These are phyloP conservation scores for Atrina japonica DNA, from an alignment of 2,888 invertebrate species.

Conservation along the genomic window DNA sequence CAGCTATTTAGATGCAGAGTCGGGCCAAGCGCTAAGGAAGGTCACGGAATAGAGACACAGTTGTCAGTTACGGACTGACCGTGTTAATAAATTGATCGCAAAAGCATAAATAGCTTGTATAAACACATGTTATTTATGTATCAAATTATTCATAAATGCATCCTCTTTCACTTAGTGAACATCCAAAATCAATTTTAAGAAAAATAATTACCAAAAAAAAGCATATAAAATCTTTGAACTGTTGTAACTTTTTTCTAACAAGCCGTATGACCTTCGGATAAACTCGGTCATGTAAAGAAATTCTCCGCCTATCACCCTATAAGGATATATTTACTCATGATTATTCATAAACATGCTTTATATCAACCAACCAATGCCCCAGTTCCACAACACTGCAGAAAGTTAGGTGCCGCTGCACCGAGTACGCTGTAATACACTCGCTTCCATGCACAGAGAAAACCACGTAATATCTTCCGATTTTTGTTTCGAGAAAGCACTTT, in stretches of 20 bases:
- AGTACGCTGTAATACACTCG: background rate
- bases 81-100: background rate
- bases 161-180: background rate
- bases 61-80: background rate
- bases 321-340: background rate
- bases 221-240: background rate
- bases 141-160: background rate
- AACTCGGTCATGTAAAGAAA: slow-evolving; percentile 7
- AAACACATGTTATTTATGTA: background rate
- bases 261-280: slow-evolving; percentile 1
- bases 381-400: background rate
- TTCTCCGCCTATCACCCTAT: slow-evolving; percentile 1
- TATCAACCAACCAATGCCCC: slow-evolving; percentile 1
- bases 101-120: background rate
- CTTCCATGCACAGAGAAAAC: slow-evolving; percentile 1
- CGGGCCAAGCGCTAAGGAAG: too few relatives aligned
- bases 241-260: background rate
- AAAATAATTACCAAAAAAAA: background rate
- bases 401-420: background rate
- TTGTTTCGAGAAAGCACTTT: background rate
- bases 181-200: background rate
- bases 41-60: background rate
- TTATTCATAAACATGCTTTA: slow-evolving; percentile 6
- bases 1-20: too few relatives aligned
- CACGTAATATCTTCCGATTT: background rate